Base-by-base conservation (phyloP, 2,797 vertebrate genomes). In the Hyperoplus lanceolatus region DNA sequence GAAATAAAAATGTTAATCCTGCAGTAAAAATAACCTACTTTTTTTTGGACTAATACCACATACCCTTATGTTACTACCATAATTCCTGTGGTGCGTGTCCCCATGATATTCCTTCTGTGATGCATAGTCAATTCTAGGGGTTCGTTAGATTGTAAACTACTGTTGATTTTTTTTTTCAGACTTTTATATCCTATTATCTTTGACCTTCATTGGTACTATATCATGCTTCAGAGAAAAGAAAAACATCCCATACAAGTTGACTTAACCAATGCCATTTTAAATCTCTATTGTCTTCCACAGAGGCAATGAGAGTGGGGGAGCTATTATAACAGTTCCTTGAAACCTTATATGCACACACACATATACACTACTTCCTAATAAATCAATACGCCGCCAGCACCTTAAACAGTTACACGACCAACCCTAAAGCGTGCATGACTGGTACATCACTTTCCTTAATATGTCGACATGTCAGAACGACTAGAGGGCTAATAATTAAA, bases 381-480 rank as follows among this genome's bases (percentile, higher is more conserved):
- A 90, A 90, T 85, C 86, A 88, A 81, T 84, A 82, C 39, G 13
- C 29, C 5, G 11, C 36, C 51, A 59, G 57, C 80, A 67, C 66
- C 68, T 71, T 63, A 38, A 79, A 80, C 63, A 73, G 79, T 92
- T 92, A 88, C 36, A 73, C 57, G 93, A 90, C 73, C 42, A 41
- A 8, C 68, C 39, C 70, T 6, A 1, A 55, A 12, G 77, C 36
- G 4, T 59, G 45, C 49, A 36, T 6, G 59, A 43, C 66, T 59
- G 16, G 38, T 18, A 42, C 58, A 29, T 12, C 1, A 4, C 55
- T 62, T 49, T 5, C 4, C 46, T 56, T 29, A 29, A 53, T 43
- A 53, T 51, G 58, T 42, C 58, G 41, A 55, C 60, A n/a, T 16
- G 59, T 60, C 71, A 5, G 21, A 3, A 7, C 66, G 46, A n/a